These are phyloP conservation scores for Phocoena sinus DNA, from an alignment of 2,113 vertebrate species.

Conservation along the genomic window DNA sequence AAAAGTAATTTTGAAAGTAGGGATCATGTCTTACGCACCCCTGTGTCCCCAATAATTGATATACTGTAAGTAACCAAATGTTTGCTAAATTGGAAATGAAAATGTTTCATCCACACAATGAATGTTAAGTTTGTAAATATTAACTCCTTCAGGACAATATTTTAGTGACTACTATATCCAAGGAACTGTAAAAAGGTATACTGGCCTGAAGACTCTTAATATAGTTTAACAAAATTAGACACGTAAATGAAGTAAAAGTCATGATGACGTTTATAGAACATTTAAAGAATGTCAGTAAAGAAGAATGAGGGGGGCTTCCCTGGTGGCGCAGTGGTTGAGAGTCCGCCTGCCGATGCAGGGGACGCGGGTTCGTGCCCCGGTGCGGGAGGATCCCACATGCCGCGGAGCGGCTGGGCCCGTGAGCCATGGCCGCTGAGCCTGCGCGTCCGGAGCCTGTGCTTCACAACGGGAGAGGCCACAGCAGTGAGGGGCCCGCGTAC, in stretches of 20 bases:
- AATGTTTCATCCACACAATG: background rate
- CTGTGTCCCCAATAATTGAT: background rate
- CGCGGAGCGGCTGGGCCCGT: too few relatives aligned
- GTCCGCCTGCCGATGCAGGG: too few relatives aligned
- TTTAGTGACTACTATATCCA: background rate
- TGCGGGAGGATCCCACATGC: too few relatives aligned
- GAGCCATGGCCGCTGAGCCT: too few relatives aligned
- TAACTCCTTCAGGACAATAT: conserved; percentile 19
- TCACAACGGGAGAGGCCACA: too few relatives aligned
- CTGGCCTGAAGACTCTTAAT: background rate
- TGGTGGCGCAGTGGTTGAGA: too few relatives aligned
- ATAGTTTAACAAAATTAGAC: background rate
- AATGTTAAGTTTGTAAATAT: conserved; percentile 28
- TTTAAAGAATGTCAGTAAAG: conserved; percentile 19
- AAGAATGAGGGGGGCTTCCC: background rate
- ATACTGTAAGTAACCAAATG: background rate
- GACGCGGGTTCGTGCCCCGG: too few relatives aligned
- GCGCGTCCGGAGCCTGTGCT: too few relatives aligned
- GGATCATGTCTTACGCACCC: background rate
- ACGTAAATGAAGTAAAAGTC: background rate
- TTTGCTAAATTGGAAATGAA: conserved; percentile 18
- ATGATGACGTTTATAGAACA: background rate
- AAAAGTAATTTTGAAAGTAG: conserved; percentile 30
- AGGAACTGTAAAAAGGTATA: conserved; percentile 6
- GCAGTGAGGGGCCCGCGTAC: too few relatives aligned